Percentiles rank a stretch among this genome's conserved stretches.
Evolutionary conservation across 2,888 invertebrate genomes (phyloP).

Genomic region (Tiphia femorata): DNA sequence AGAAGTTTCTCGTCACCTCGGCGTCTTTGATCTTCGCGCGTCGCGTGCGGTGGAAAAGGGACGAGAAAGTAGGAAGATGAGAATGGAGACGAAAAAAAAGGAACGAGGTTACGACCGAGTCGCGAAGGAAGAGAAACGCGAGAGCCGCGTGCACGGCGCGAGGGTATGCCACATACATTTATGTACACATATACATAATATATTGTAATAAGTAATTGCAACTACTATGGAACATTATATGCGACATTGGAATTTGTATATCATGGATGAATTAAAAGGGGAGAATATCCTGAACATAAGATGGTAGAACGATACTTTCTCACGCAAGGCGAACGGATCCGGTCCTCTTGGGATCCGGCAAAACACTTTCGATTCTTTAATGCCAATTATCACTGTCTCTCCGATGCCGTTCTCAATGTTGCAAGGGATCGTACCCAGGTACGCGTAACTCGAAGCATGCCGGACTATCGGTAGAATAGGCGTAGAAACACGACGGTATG

Average conservation of each 20-base stretch:
- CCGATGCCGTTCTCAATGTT: too few species aligned
- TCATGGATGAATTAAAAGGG: slow-evolving; percentile 66
- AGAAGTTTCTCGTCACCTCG: background rate
- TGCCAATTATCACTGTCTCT: too few species aligned
- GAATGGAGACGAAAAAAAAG: too few species aligned
- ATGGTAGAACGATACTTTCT: slow-evolving; percentile 10
- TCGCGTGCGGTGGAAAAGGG: too few species aligned
- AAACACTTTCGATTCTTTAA: too few species aligned
- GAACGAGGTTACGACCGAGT: background rate
- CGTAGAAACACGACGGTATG: too few species aligned
- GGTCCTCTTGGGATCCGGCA: too few species aligned
- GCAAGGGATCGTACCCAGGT: too few species aligned
- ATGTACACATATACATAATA: slow-evolving; percentile 59
- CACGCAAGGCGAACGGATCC: too few species aligned
- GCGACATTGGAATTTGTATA: slow-evolving; percentile 66
- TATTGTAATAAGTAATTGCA: slow-evolving; percentile 62
- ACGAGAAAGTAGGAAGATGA: too few species aligned
- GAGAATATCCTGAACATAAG: slow-evolving; percentile 56
- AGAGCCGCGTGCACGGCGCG: slow-evolving; percentile 39
- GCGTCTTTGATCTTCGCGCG: background rate
- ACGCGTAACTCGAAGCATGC: too few species aligned
- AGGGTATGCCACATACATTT: slow-evolving; percentile 52
- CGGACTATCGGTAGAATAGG: too few species aligned
- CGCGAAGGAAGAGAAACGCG: slow-evolving; percentile 21
- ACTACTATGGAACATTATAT: slow-evolving; percentile 63